Base-by-base conservation (phyloP, 2,888 invertebrate genomes). In the Stictocephala bisonia region DNA sequence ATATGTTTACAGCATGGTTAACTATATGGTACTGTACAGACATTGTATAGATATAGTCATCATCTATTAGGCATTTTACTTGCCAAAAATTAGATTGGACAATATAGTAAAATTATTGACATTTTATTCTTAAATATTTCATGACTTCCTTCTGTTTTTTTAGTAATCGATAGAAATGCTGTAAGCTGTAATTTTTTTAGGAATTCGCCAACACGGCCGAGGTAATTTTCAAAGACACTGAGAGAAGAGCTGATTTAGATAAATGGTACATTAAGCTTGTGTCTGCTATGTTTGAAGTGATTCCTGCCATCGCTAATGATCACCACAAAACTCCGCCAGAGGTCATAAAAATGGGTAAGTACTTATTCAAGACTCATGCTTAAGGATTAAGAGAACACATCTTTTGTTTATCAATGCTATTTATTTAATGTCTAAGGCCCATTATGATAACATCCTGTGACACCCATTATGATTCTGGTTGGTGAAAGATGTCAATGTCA, bases 301-400 rank as follows among this genome's bases (percentile, higher is more conserved):
- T 97, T 76, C 87, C 89, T 41, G 85, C 89, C 60, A 93, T 96
- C 79, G 91, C 95, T 0, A 86, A 85, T 69, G 94, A 96, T 80
- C 95, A 96, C 84, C 91, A 92, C 77, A 96, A 96, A 86, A 96
- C 96, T 15, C 99, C 98, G 3, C 89, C 92, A 64, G 93, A 95
- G 86, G 96, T 97, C 51, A 90, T 97, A 64, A 93, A 93, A 85
- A 94, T 97, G 91, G 94, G 90, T 90, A 83, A 80, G 80, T 77
- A 58, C 48, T 51, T n/a, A 44, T 44, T 44, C 35, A 7, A 11
- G 11, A 35, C 35, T 35, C 35, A n/a, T n/a, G n/a, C n/a, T n/a
- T n/a, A n/a, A n/a, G n/a, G n/a, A n/a, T n/a, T n/a, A n/a, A n/a
- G n/a, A n/a, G n/a, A n/a, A n/a, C n/a, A n/a, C n/a, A n/a, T n/a